phyloP scores from a whole-genome alignment of 2,113 vertebrate genomes.

The Microcebus murinus region DNA sequence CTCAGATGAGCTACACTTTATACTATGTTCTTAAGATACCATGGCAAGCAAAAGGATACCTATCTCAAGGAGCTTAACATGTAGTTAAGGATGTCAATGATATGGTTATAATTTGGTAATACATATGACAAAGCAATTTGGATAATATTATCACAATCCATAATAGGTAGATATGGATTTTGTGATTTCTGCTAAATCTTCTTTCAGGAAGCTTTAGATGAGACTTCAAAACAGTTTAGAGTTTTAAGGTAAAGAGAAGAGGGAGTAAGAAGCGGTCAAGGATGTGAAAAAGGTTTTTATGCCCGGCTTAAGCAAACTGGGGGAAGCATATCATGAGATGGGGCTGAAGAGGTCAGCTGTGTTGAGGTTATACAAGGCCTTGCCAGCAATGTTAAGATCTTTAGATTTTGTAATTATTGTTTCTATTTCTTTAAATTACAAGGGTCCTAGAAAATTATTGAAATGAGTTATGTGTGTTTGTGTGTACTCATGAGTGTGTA shows the following conservation, averaged over 20 bases:
- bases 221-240: background rate
- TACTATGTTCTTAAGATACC: background rate
- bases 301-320: too few relatives aligned
- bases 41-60: background rate
- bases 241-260: background rate
- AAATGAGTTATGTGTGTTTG: background rate
- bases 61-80: background rate
- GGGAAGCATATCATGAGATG: fast-evolving
- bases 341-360: background rate
- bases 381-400: background rate
- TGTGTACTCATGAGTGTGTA: fast-evolving
- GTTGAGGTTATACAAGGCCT: too few relatives aligned
- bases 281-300: background rate
- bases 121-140: background rate
- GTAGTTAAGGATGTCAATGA: background rate
- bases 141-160: background rate
- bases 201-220: background rate
- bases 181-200: background rate
- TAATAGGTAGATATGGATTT: background rate
- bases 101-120: background rate
- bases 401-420: background rate
- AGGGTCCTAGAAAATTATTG: background rate
- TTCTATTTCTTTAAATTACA: background rate
- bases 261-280: background rate
- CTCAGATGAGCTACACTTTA: background rate